These are phyloP conservation scores for Lordiphosa mommai DNA, from an alignment of 1,140 invertebrate genomes.

Conservation along the genomic window DNA sequence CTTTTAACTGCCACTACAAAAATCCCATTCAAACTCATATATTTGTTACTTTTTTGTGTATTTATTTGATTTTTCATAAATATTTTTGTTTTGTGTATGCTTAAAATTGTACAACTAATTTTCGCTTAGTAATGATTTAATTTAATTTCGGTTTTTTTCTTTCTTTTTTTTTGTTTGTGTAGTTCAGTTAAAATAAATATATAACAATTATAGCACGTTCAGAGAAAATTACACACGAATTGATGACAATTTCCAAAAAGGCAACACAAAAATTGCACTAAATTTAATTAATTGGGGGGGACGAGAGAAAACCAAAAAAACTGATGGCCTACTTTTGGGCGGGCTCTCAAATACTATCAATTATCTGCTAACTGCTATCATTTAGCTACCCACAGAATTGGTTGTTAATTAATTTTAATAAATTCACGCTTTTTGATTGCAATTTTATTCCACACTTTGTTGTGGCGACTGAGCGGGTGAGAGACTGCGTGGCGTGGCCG, in stretches of 20 bases:
- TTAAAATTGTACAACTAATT: slow-evolving; percentile 71
- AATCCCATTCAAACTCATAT: not conserved
- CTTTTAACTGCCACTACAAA: too few species aligned
- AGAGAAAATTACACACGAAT: slow-evolving; percentile 35
- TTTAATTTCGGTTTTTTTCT: slow-evolving; percentile 26
- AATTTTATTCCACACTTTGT: slow-evolving; percentile 50
- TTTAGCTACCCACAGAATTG: slow-evolving; percentile 57
- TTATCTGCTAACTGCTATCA: slow-evolving; percentile 36
- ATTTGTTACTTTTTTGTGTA: slow-evolving; percentile 53
- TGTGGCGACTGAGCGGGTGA: slow-evolving; percentile 64
- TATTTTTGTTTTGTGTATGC: slow-evolving; percentile 43
- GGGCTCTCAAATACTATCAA: slow-evolving; percentile 30
- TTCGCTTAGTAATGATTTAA: slow-evolving; percentile 58
- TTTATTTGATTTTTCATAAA: slow-evolving; percentile 74
- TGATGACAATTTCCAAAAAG: slow-evolving; percentile 29
- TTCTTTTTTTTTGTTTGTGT: not conserved
- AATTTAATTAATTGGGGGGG: slow-evolving; percentile 11
- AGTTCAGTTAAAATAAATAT: slow-evolving; percentile 41
- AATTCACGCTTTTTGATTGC: slow-evolving; percentile 72
- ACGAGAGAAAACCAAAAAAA: slow-evolving; percentile 6
- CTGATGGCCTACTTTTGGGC: slow-evolving; percentile 34
- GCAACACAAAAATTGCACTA: slow-evolving; percentile 64
- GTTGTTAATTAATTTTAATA: slow-evolving; percentile 70
- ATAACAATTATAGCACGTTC: slow-evolving; percentile 74
- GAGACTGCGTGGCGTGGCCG: slow-evolving; percentile 53